Base-by-base conservation (phyloP, 2,888 invertebrate genomes). In the Drosophila kokeensis region DNA sequence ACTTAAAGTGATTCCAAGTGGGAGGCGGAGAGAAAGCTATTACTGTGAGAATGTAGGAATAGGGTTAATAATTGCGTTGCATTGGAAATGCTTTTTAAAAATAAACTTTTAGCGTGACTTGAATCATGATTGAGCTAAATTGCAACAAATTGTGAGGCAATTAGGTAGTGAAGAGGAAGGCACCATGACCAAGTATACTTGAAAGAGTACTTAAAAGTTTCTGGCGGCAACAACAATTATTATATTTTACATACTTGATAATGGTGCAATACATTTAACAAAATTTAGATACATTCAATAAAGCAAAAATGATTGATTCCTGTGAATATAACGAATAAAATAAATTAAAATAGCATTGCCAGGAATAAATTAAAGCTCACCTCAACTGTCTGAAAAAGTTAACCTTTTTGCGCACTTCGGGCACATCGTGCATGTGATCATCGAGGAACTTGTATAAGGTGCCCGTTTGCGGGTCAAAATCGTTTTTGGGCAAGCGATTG, bases 301-400 rank as follows among this genome's bases (percentile, higher is more conserved):
- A 21, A 71, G 64, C 34, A 86, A 42, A 52, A 72, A 87, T 10
- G 87, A 87, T 66, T 89, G 85, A 65, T 87, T 76, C 45, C 87
- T 87, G 55, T 3, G 18, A 15, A 11, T 0, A 24, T 15, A 49
- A 62, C 15, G 5, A 11, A 29, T 4, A 40, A 11, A 1, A 50
- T 36, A 2, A 11, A 32, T 53, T 5, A 1, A 36, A 18, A 1
- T 24, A 0, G 15, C 0, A 34, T 30, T 62, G 11, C 2, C 4
- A 3, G 34, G 0, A 21, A 3, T 1, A 8, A n/a, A 36, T 50
- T 5, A 0, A 34, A 11, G 21, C 68, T 40, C 13, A 87, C 87
- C 87, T 69, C 45, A 87, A 29, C 27, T 87, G 87, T 45, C 87
- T 60, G 15, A 82, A 87, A 10, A 87, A 87, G 61, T 87, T 87